Evolutionary conservation across 2,113 vertebrate genomes (phyloP), one percentile per base, ranked within the genome.

Genomic region (Callithrix jacchus): DNA sequence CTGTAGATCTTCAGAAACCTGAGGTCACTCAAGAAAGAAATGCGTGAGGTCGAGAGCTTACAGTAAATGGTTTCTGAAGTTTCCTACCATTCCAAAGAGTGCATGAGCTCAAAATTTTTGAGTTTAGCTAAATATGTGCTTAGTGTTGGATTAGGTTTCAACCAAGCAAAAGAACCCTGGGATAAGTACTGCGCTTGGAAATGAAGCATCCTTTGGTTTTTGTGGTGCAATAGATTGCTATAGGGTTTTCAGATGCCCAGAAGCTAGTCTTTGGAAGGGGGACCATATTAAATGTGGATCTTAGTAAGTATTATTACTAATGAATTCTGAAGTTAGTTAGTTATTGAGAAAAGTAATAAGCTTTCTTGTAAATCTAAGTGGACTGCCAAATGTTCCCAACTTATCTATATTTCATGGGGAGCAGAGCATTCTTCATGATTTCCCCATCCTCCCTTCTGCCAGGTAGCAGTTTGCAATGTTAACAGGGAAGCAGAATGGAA

Each of bases 191-290:
- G 18, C 30, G 9, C 81, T 94, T 58, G 10, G 74, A 86, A 97
- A 81, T 42, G 27, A 85, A 66, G 61, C 52, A 49, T 12, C n/a
- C 42, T 90, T 93, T 93, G 80, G 80, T 95, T 98, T 98, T 98
- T 95, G 96, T 97, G 97, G 91, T 97, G 87, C 52, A 32, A 92
- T 73, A 49, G 84, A 95, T 94, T 93, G 94, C 74, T 93, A 80
- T 98, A 97, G 87, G 91, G 2, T 61, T 82, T 71, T 52, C 71
- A 56, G 14, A 27, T 10, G 0, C 4, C 85, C 73, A 81, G 85
- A 97, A 91, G 56, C 35, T 96, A 40, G 2, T 95, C 10, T 97
- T 97, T 70, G 97, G 97, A 94, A 94, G 25, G 30, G 95, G 97
- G 47, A 95, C 95, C 21, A 30, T 45, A 35, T 77, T 98, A 91